Conservation (phyloP, 2,888 invertebrate genomes). For the Halocaridina rubra region DNA sequence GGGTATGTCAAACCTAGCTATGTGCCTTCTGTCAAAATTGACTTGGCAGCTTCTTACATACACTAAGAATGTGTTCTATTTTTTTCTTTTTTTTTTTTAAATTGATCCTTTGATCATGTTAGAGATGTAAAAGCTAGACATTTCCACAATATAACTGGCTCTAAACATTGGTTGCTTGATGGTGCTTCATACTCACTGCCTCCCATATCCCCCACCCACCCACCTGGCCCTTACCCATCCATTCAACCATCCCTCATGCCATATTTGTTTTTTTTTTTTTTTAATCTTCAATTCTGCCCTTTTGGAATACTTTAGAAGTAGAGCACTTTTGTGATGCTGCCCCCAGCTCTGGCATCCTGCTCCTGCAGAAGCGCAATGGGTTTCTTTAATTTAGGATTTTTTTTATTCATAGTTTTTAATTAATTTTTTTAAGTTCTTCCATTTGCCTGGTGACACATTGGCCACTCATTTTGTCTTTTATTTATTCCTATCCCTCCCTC, state of each 20-base stretch:
- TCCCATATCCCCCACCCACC: slow-evolving; percentile 41
- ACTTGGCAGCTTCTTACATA: slow-evolving; percentile 59
- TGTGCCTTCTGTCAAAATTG: slow-evolving; percentile 58
- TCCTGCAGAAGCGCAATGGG: slow-evolving; percentile 55
- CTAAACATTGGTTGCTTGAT: slow-evolving; percentile 63
- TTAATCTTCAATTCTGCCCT: slow-evolving; percentile 37
- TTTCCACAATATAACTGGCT: slow-evolving; percentile 61
- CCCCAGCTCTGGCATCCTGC: slow-evolving; percentile 54
- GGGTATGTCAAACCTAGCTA: slow-evolving; percentile 59
- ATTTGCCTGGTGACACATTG: slow-evolving; percentile 68
- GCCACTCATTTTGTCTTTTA: slow-evolving; percentile 70
- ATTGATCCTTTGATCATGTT: slow-evolving; percentile 44
- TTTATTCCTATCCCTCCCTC: slow-evolving; percentile 67
- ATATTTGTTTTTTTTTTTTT: neutral
- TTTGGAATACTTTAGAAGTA: slow-evolving; percentile 52
- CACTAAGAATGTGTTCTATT: slow-evolving; percentile 59
- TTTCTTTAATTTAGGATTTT: slow-evolving; percentile 45
- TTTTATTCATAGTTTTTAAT: slow-evolving; percentile 16
- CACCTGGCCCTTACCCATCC: neutral
- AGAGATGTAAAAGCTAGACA: slow-evolving; percentile 56
- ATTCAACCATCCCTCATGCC: neutral
- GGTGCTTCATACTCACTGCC: slow-evolving; percentile 63
- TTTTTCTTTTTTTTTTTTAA: no score
- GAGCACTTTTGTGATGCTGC: slow-evolving; percentile 54
- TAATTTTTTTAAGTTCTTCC: slow-evolving; percentile 32